phyloP scores from a whole-genome alignment of 2,113 vertebrate genomes.

The Sylvietta virens region DNA sequence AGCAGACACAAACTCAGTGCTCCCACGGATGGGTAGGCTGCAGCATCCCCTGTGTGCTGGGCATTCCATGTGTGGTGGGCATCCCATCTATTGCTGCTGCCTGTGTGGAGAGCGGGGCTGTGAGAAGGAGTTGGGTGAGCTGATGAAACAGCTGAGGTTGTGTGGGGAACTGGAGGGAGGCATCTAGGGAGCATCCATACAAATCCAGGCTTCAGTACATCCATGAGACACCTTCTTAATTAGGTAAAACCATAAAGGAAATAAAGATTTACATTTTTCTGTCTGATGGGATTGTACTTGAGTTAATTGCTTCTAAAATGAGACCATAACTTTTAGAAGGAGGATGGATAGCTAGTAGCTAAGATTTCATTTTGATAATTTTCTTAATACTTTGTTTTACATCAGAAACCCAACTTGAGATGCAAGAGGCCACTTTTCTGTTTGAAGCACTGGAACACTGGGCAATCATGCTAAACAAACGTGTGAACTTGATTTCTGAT shows the following conservation, averaged over 20 bases:
- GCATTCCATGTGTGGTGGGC: neutral
- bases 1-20: neutral
- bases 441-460: neutral
- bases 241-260: neutral
- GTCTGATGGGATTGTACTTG: neutral
- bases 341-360: neutral
- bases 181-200: neutral
- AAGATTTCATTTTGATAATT: neutral
- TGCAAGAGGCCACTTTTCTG: neutral
- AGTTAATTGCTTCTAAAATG: neutral
- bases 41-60: neutral
- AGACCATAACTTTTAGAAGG: neutral
- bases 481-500: neutral
- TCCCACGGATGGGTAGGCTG: neutral
- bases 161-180: neutral
- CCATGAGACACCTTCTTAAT: neutral
- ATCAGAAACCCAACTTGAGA: neutral
- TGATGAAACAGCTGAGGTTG: neutral
- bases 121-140: neutral
- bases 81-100: accelerated
- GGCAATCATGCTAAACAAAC: neutral
- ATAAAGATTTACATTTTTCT: neutral
- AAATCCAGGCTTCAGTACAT: neutral
- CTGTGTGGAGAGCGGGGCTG: neutral
- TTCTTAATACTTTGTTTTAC: neutral